Evolutionary conservation across 2,797 vertebrate genomes (phyloP), one percentile per base, ranked within the genome.

Genomic region (Podarcis siculus): DNA sequence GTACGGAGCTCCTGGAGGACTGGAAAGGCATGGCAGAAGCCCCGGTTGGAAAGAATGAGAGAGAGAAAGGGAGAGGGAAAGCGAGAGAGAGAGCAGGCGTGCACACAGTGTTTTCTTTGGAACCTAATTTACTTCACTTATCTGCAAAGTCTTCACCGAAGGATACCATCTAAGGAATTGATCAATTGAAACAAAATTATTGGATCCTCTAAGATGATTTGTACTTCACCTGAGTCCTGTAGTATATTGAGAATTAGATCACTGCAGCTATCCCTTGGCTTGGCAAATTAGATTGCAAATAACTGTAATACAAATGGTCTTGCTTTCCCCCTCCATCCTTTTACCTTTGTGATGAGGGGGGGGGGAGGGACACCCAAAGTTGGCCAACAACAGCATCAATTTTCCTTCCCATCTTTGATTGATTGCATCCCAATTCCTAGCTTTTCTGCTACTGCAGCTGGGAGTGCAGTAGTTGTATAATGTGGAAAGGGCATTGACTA

Each of bases 161-260:
- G 95, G 97, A 97, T 97, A 95, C 96, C 96, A 97, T 96, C 96
- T 97, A 97, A 97, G 98, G 97, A 97, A 92, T 95, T 96, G 97
- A 98, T 99, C 98, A 97, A 99, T 99, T 92, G 95, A 98, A 98
- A 99, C 95, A 89, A 94, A 97, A 97, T 99, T 98, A 98, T 97
- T 95, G 96, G 97, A 97, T 97, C 97, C 97, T 97, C 97, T 98
- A 97, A 98, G 97, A 98, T 97, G 97, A 98, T 98, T 98, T 98
- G 97, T 98, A 97, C 97, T 98, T 98, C 97, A 98, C 97, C 98
- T 98, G 90, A 69, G 96, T 98, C 97, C 97, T 96, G 96, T 97
- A 97, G 97, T 97, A 97, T 97, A 97, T 97, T 96, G 98, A 97
- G 97, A 98, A 99, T 98, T 98, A 98, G 98, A 98, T 98, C 98